Conservation (phyloP, 2,888 invertebrate genomes). For the Willowsia nigromaculata region DNA sequence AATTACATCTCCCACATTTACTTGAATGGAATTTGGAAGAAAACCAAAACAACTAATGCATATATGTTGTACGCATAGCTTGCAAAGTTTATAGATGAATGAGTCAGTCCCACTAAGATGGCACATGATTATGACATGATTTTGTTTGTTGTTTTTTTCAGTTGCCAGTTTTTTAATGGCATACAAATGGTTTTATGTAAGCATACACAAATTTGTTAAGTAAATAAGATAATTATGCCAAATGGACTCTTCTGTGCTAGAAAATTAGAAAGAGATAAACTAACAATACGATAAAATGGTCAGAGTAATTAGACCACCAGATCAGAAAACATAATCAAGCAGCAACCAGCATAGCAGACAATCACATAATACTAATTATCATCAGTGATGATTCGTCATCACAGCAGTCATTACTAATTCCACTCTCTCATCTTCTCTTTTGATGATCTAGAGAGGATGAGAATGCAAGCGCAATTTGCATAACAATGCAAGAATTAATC, state of each 20-base stretch:
- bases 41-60: background rate
- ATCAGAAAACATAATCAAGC: background rate
- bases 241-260: background rate
- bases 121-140: background rate
- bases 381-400: background rate
- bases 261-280: background rate
- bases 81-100: background rate
- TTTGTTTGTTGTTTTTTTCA: constrained; percentile 9
- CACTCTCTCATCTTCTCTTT: background rate
- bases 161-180: background rate
- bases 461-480: constrained; percentile 50
- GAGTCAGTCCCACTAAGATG: background rate
- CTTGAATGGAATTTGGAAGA: background rate
- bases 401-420: background rate
- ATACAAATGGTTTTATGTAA: background rate
- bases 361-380: constrained; percentile 14
- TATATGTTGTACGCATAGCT: background rate
- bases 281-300: background rate
- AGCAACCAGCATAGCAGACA: background rate
- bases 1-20: background rate
- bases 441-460: background rate
- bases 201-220: background rate
- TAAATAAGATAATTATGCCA: background rate
- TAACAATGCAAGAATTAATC: constrained; percentile 33
- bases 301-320: background rate